Percentiles rank a stretch among this genome's conserved stretches.
These are phyloP conservation scores for Meiosimyza decipiens DNA, from an alignment of 2,888 invertebrate genomes.

Conservation along the genomic window DNA sequence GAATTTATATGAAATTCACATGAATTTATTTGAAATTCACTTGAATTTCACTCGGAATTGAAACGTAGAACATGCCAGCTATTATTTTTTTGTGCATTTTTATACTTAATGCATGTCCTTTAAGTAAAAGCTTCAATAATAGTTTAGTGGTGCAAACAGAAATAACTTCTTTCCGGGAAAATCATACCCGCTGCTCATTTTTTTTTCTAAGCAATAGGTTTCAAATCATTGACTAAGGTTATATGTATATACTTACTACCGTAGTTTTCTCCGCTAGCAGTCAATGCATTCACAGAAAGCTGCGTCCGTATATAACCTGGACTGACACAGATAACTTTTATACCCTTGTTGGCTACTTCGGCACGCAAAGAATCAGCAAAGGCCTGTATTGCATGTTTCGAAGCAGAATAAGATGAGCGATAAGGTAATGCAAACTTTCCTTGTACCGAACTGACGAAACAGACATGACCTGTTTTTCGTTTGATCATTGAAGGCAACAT, in stretches of 20 bases:
- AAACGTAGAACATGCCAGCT: no score
- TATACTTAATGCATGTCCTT: no score
- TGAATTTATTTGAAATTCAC: no score
- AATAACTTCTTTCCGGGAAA: not conserved
- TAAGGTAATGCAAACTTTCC: slow-evolving; percentile 91
- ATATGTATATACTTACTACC: slow-evolving; percentile 76
- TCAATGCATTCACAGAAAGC: slow-evolving; percentile 91
- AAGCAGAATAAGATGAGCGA: slow-evolving; percentile 88
- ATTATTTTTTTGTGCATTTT: no score
- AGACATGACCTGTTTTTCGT: slow-evolving; percentile 80
- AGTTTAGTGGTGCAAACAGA: slow-evolving; percentile 19
- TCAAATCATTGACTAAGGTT: slow-evolving; percentile 10
- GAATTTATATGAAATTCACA: no score
- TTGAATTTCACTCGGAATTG: no score
- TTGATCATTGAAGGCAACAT: slow-evolving; percentile 85
- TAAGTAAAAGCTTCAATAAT: not conserved
- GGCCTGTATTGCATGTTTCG: slow-evolving; percentile 95
- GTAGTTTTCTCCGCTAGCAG: slow-evolving; percentile 80
- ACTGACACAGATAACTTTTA: slow-evolving; percentile 88
- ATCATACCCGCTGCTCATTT: not conserved
- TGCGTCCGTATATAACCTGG: slow-evolving; percentile 92
- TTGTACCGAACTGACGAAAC: slow-evolving; percentile 92
- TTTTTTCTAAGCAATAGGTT: slow-evolving; percentile 28
- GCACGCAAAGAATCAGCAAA: slow-evolving; percentile 91
- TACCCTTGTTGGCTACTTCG: slow-evolving; percentile 81